phyloP scores from a whole-genome alignment of 2,797 vertebrate genomes.

The Cirrhinus mrigala region DNA sequence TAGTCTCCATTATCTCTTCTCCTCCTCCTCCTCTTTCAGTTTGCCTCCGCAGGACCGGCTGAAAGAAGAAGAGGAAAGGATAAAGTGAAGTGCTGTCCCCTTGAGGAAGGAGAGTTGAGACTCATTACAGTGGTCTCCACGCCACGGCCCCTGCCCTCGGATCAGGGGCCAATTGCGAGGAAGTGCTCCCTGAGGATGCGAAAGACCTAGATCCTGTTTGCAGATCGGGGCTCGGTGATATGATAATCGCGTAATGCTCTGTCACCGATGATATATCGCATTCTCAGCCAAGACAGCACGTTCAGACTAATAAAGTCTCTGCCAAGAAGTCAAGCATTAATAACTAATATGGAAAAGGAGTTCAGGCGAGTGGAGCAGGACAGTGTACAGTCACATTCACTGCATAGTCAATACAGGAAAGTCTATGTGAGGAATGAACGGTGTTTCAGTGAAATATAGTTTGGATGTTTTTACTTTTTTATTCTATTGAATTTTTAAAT shows the following conservation, averaged over 20 bases:
- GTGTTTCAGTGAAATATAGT: too few relatives aligned
- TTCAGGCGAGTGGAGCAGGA: neutral
- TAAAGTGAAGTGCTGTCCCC: slow-evolving; percentile 54
- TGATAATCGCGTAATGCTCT: slow-evolving; percentile 41
- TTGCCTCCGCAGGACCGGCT: slow-evolving; percentile 23
- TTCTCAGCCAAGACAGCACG: slow-evolving; percentile 43
- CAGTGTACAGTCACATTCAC: neutral
- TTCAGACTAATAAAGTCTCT: slow-evolving; percentile 49
- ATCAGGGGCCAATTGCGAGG: slow-evolving; percentile 39
- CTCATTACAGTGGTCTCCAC: slow-evolving; percentile 52
- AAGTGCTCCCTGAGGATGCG: slow-evolving; percentile 44
- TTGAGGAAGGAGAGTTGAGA: slow-evolving; percentile 41
- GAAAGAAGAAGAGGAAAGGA: slow-evolving; percentile 27
- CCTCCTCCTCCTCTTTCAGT: slow-evolving; percentile 29
- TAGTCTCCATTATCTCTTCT: slow-evolving; percentile 48
- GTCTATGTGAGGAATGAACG: neutral
- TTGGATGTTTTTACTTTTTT: neutral
- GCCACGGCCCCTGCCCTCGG: slow-evolving; percentile 30
- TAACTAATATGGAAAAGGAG: slow-evolving; percentile 28
- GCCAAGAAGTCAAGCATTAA: slow-evolving; percentile 46
- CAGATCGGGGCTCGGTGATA: slow-evolving; percentile 35
- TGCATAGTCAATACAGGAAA: neutral
- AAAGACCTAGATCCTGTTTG: slow-evolving; percentile 51
- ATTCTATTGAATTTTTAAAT: neutral
- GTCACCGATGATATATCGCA: slow-evolving; percentile 48